Evolutionary conservation across 2,888 invertebrate species (phyloP).

Genomic region (Thymelicus sylvestris): DNA sequence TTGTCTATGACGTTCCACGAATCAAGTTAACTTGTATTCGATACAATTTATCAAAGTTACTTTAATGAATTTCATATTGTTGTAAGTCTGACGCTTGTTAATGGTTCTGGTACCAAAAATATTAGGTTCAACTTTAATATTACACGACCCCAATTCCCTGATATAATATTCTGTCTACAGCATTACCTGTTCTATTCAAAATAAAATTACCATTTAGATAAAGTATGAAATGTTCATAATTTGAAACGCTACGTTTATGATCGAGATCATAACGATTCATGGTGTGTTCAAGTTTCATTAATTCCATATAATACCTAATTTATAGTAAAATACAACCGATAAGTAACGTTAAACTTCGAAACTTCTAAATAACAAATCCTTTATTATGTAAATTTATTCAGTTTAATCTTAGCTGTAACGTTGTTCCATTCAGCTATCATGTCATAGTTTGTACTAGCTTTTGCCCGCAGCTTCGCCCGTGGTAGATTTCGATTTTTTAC

Average conservation of each 20-base stretch:
- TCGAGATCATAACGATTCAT: background rate
- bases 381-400: constrained; percentile 13
- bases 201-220: background rate
- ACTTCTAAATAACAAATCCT: constrained; percentile 6
- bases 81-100: background rate
- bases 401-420: background rate
- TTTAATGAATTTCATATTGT: background rate
- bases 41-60: no score
- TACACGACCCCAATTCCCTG: background rate
- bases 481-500: no score
- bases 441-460: background rate
- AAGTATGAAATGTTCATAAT: background rate
- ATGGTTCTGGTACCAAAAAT: background rate
- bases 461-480: no score
- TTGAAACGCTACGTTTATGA: background rate
- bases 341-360: background rate
- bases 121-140: background rate
- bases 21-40: no score
- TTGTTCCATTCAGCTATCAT: background rate
- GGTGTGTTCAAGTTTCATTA: background rate
- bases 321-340: background rate
- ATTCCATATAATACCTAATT: constrained; percentile 4
- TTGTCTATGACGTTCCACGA: no score
- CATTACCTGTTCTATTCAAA: background rate
- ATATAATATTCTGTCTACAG: background rate